Percentiles rank a stretch among this genome's conserved stretches.
Conservation (phyloP, 2,797 vertebrate species). For the Hirundo rustica region DNA sequence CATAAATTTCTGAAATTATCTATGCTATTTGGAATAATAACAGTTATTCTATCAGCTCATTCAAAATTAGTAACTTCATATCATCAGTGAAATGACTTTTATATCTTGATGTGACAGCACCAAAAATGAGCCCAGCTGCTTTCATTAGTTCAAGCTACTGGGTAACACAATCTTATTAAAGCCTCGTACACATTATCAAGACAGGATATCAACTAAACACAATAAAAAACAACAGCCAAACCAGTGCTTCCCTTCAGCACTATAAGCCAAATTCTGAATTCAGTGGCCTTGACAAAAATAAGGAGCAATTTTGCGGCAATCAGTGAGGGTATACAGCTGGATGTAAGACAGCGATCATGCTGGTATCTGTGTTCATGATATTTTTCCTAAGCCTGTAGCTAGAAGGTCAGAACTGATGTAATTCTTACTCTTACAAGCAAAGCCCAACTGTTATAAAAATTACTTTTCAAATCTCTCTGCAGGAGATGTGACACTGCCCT, state of each 20-base stretch:
- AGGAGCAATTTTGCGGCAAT: background rate
- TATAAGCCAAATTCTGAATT: background rate
- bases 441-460: conserved; percentile 34
- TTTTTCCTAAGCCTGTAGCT: conserved; percentile 24
- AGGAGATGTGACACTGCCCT: conserved; percentile 21
- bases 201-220: background rate
- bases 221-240: background rate
- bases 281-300: background rate
- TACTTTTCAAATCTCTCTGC: conserved; percentile 25
- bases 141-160: conserved; percentile 12
- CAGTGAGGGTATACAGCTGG: background rate
- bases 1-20: conserved; percentile 2
- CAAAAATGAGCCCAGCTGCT: background rate
- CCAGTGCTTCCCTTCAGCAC: background rate
- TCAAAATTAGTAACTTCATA: conserved; percentile 3
- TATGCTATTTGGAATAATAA: background rate
- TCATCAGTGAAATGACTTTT: background rate
- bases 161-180: conserved; percentile 15
- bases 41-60: background rate
- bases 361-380: background rate
- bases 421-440: conserved; percentile 26
- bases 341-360: background rate
- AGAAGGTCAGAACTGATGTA: conserved; percentile 53
- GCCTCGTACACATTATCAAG: background rate
- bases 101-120: conserved; percentile 10